phyloP scores from a whole-genome alignment of 2,888 invertebrate genomes.

The Rotaria sp. region DNA sequence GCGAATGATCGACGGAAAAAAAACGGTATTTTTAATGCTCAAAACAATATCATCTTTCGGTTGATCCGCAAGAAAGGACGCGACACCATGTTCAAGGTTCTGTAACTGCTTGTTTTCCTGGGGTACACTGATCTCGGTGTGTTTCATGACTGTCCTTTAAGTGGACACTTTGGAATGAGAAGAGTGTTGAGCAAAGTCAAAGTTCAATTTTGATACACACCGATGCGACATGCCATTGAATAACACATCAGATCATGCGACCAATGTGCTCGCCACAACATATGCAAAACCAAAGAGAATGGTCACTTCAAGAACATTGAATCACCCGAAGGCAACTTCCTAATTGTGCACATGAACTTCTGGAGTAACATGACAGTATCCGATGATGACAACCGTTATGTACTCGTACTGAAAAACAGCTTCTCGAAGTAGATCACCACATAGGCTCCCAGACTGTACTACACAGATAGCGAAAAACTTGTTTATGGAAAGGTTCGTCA shows the following conservation, averaged over 20 bases:
- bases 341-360: not conserved
- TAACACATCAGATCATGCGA: not conserved
- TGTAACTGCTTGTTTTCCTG: not conserved
- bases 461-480: not conserved
- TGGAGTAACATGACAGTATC: not conserved
- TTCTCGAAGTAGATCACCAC: not conserved
- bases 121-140: not conserved
- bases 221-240: not conserved
- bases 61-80: not conserved
- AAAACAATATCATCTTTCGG: not conserved
- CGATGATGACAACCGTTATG: not conserved
- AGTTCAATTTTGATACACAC: not conserved
- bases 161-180: not conserved
- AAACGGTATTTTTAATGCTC: no score
- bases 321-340: not conserved
- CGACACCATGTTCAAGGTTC: not conserved
- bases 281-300: not conserved
- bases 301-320: not conserved
- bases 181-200: not conserved
- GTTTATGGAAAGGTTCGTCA: not conserved
- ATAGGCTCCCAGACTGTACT: not conserved
- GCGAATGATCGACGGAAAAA: no score
- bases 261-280: not conserved
- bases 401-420: not conserved
- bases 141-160: not conserved